A percentile compares a stretch with the other conserved stretches of the same genome.
Conservation (phyloP, 2,113 vertebrate species). For the Rana temporaria region DNA sequence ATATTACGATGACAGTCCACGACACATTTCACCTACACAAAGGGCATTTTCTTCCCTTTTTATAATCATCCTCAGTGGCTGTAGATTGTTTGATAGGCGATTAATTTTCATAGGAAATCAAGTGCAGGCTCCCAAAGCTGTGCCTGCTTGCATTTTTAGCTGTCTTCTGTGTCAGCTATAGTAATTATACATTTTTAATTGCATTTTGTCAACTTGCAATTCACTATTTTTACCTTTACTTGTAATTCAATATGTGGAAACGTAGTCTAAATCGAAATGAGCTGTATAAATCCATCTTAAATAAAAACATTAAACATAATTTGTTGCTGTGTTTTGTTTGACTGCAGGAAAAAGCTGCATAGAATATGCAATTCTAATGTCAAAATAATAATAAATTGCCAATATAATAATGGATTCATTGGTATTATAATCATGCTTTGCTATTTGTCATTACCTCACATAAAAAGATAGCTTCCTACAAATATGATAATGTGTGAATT, state of each 20-base stretch:
- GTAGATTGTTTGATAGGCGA: constrained; percentile 99
- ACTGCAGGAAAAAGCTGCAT: too few relatives aligned
- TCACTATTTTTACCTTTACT: constrained; percentile 69
- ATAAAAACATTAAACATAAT: not conserved
- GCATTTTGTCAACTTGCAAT: constrained; percentile 80
- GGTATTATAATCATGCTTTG: too few relatives aligned
- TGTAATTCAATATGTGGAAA: constrained; percentile 72
- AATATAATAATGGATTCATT: too few relatives aligned
- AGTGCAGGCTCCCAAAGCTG: constrained; percentile 90
- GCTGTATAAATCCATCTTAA: not conserved
- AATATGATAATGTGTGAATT: too few relatives aligned
- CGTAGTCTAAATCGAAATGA: constrained; percentile 78
- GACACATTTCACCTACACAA: constrained; percentile 99
- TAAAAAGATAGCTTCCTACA: too few relatives aligned
- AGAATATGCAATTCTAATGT: too few relatives aligned
- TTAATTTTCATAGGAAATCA: constrained; percentile 99
- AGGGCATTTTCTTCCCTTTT: constrained; percentile 98
- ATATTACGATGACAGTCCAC: constrained; percentile 99
- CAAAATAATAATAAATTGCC: too few relatives aligned
- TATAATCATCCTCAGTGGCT: constrained; percentile 99
- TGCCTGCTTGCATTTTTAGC: constrained; percentile 77
- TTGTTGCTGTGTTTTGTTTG: too few relatives aligned
- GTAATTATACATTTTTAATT: constrained; percentile 98
- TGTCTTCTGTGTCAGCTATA: constrained; percentile 75
- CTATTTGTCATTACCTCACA: too few relatives aligned